phyloP scores from a whole-genome alignment of 1,140 invertebrate genomes.

The Philopotamus ludificatus region DNA sequence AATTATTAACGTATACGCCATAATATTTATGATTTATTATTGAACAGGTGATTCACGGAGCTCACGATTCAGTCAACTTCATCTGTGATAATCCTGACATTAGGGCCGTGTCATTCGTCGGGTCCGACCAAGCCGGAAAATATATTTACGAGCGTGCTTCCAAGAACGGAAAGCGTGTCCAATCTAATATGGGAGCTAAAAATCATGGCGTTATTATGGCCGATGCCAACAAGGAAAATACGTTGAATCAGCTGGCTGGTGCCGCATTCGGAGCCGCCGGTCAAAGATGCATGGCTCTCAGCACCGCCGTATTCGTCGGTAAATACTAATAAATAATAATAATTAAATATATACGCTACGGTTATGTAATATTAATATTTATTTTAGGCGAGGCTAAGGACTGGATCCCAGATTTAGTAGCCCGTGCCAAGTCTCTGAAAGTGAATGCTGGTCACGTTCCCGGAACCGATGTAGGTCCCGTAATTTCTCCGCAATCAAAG shows the following conservation, averaged over 20 bases:
- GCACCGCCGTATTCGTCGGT: slow-evolving; percentile 95
- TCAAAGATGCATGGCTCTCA: slow-evolving; percentile 98
- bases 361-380: neutral
- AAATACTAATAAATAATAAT: slow-evolving; percentile 40
- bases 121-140: slow-evolving; percentile 92
- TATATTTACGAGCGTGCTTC: slow-evolving; percentile 94
- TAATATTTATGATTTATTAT: neutral
- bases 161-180: slow-evolving; percentile 88
- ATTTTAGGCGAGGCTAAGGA: slow-evolving; percentile 71
- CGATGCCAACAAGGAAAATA: slow-evolving; percentile 97
- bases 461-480: slow-evolving; percentile 94
- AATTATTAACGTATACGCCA: neutral
- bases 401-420: slow-evolving; percentile 93
- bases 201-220: slow-evolving; percentile 97
- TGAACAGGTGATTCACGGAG: slow-evolving; percentile 83
- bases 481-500: slow-evolving; percentile 92
- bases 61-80: slow-evolving; percentile 92
- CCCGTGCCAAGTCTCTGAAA: slow-evolving; percentile 84
- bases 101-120: slow-evolving; percentile 97
- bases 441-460: slow-evolving; percentile 92
- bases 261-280: slow-evolving; percentile 94
- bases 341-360: neutral
- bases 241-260: slow-evolving; percentile 89
- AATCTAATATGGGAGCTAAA: slow-evolving; percentile 99
- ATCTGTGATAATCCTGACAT: slow-evolving; percentile 97